phyloP scores from a whole-genome alignment of 2,797 vertebrate genomes.

The Lates japonicus region DNA sequence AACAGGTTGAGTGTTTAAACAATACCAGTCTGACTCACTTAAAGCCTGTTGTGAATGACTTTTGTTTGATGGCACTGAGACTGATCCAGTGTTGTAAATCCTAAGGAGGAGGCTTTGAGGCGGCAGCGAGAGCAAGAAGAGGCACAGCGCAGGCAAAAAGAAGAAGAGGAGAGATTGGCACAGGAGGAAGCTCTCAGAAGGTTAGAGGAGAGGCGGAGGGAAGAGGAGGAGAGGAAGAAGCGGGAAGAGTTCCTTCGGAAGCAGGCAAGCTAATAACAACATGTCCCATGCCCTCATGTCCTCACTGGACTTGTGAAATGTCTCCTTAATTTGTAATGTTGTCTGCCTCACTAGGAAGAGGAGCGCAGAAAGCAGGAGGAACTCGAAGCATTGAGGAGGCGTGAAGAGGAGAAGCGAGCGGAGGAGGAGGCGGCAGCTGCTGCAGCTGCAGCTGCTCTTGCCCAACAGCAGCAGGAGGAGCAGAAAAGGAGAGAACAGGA shows the following conservation, averaged over 20 bases:
- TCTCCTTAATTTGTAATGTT: not conserved
- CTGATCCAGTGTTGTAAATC: slow-evolving; percentile 31
- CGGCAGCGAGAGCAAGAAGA: slow-evolving; percentile 94
- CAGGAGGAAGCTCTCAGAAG: slow-evolving; percentile 94
- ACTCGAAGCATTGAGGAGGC: slow-evolving; percentile 90
- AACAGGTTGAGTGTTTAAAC: slow-evolving; percentile 84
- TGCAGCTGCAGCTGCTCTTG: slow-evolving; percentile 86
- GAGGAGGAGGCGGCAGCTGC: slow-evolving; percentile 93
- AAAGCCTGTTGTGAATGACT: not conserved
- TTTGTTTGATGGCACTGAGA: slow-evolving; percentile 6
- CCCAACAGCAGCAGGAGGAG: slow-evolving; percentile 93
- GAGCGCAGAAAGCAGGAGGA: slow-evolving; percentile 91
- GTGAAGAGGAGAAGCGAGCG: slow-evolving; percentile 92
- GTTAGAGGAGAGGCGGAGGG: slow-evolving; percentile 89
- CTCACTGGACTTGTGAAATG: not conserved
- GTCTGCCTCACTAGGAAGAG: slow-evolving; percentile 82
- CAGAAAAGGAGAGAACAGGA: slow-evolving; percentile 90
- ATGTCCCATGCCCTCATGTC: not conserved
- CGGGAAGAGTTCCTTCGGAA: slow-evolving; percentile 95
- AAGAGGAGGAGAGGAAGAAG: slow-evolving; percentile 93
- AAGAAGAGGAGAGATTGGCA: slow-evolving; percentile 92
- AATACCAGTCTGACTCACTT: not conserved
- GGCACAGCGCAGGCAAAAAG: slow-evolving; percentile 90
- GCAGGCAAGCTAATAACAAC: slow-evolving; percentile 85
- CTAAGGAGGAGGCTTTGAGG: slow-evolving; percentile 93